phyloP scores from a whole-genome alignment of 2,113 vertebrate species.

The Columba janthina region DNA sequence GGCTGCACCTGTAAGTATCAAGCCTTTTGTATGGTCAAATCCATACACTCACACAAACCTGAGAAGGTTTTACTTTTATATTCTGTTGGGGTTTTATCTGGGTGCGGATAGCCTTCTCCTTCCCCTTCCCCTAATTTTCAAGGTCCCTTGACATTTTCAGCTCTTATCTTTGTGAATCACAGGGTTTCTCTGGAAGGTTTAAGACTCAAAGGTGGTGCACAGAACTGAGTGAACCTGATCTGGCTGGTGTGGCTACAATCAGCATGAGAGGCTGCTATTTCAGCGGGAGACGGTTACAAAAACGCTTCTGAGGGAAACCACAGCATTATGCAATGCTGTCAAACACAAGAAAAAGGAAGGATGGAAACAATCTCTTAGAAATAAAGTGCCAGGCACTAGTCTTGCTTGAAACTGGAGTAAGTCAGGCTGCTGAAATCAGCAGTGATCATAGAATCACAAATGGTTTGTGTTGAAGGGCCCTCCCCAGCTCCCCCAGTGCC shows the following conservation, averaged over 20 bases:
- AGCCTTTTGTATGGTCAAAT: not conserved
- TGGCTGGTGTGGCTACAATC: not conserved
- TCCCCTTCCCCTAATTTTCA: not conserved
- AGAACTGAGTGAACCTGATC: not conserved
- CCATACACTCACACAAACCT: not conserved
- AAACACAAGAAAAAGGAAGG: slow-evolving; percentile 1
- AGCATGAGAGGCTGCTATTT: not conserved
- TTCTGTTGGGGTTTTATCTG: rapidly evolving
- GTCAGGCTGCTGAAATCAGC: not conserved
- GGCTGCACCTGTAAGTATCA: not conserved
- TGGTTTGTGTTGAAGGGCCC: too few relatives aligned
- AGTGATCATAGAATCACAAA: not conserved
- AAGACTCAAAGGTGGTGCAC: not conserved
- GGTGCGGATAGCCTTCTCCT: not conserved
- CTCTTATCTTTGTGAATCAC: not conserved
- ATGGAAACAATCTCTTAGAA: not conserved
- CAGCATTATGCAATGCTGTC: not conserved
- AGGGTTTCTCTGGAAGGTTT: not conserved
- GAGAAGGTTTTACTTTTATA: not conserved
- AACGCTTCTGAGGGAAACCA: not conserved
- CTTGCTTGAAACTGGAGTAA: not conserved
- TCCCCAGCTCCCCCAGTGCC: too few relatives aligned
- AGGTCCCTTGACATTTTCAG: not conserved
- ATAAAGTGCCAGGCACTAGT: not conserved
- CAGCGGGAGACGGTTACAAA: not conserved